Evolutionary conservation across 2,888 invertebrate genomes (phyloP).

Genomic region (Leucophenga maculata): DNA sequence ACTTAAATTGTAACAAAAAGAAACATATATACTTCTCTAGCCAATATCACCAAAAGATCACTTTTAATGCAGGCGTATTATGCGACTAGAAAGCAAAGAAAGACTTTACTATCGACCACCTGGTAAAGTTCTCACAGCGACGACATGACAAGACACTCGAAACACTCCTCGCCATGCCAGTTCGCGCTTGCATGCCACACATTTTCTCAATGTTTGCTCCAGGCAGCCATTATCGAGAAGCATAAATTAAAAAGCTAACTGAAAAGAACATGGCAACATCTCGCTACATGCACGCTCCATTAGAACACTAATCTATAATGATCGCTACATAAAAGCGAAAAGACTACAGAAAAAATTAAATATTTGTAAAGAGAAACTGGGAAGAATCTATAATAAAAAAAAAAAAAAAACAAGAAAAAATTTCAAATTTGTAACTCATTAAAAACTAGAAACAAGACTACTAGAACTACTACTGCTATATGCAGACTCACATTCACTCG

Average conservation of each 20-base stretch:
- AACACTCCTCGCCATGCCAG: too few species aligned
- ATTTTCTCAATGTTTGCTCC: background rate
- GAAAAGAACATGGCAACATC: background rate
- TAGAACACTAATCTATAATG: conserved; percentile 5
- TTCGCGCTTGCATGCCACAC: too few species aligned
- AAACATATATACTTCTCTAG: background rate
- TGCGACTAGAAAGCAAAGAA: too few species aligned
- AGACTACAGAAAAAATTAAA: background rate
- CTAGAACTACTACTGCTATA: background rate
- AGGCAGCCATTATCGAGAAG: background rate
- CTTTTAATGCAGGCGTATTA: background rate
- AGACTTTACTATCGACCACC: conserved; percentile 1
- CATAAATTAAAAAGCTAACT: conserved; percentile 20
- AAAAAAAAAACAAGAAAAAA: conserved; percentile 51
- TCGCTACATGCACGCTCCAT: conserved; percentile 20
- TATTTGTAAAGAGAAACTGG: background rate
- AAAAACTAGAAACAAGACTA: conserved; percentile 40
- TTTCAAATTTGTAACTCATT: conserved; percentile 63
- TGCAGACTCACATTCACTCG: background rate
- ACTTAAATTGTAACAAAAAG: too few species aligned
- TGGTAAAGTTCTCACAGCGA: conserved; percentile 8
- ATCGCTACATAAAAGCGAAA: conserved; percentile 3
- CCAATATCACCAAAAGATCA: background rate
- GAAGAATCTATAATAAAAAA: background rate
- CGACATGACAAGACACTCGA: background rate